Evolutionary conservation across 1,140 invertebrate genomes (phyloP), one percentile per base, ranked within the genome.

Genomic region (Euschistus heros): DNA sequence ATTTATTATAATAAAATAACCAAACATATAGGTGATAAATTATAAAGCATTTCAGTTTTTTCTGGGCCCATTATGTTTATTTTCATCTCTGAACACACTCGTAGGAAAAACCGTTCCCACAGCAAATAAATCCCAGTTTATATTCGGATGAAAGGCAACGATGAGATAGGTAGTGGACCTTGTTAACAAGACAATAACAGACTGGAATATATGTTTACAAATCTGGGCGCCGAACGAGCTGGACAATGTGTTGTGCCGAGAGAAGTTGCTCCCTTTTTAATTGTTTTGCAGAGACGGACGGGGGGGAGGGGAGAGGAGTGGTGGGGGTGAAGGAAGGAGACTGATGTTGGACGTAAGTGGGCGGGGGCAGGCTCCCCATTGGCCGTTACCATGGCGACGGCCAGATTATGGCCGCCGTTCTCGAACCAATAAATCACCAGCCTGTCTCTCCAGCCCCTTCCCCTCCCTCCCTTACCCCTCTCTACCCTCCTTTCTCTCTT

Each of bases 401-500:
- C 50, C 50, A 42, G n/a, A 26, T 61, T 37, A 61, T 61, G 59
- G 59, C 59, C 37, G 62, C n/a, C 62, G 42, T 20, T 46, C 24
- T 44, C 24, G 20, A 26, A 18, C 42, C 44, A n/a, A 61, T 61
- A 33, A 61, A 61, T 61, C 59, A 54, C 17, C 26, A 52, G 52
- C 33, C 26, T 24, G 17, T 30, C 46, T 55, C 26, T 47, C 20
- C 52, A 22, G 27, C 46, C 27, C 30, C 22, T 24, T 20, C 47
- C 20, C 46, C 30, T 47, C 42, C 22, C 24, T n/a, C 62, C 7
- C 62, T 15, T n/a, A 8, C 18, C 46, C 37, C 62, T n/a, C n/a
- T 37, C 42, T 50, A 26, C 55, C 46, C 42, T 46, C 55, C 63
- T 59, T 33, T 37, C 50, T 30, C 27, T 44, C 33, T 46, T 30